phyloP scores from a whole-genome alignment of 2,888 invertebrate genomes.

The Torymus texanus region DNA sequence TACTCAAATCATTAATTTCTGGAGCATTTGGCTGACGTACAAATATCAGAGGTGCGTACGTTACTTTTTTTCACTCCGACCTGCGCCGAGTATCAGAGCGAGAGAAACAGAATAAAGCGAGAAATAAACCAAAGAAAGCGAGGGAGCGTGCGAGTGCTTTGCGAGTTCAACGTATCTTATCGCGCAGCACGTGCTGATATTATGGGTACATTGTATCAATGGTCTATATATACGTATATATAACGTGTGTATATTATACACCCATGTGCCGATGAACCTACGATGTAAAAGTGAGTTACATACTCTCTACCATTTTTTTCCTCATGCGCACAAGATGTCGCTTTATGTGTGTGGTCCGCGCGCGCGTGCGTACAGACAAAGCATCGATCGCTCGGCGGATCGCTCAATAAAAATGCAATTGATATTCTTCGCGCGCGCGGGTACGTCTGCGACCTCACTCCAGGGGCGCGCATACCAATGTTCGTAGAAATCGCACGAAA shows the following conservation, averaged over 20 bases:
- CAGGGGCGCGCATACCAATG: background rate
- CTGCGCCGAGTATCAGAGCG: too few relatives aligned
- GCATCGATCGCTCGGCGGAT: slow-evolving; percentile 36
- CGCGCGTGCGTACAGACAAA: background rate
- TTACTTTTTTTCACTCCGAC: slow-evolving; percentile 42
- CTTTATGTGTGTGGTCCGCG: slow-evolving; percentile 31
- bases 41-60: slow-evolving; percentile 57
- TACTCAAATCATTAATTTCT: slow-evolving; percentile 61
- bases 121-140: slow-evolving; percentile 62
- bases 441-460: slow-evolving; percentile 7
- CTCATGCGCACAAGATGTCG: background rate
- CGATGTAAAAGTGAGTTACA: slow-evolving; percentile 33
- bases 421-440: slow-evolving; percentile 40
- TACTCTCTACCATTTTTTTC: background rate
- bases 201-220: slow-evolving; percentile 49
- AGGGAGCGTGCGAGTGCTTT: background rate
- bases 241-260: too few relatives aligned
- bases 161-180: slow-evolving; percentile 54
- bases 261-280: slow-evolving; percentile 58
- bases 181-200: slow-evolving; percentile 57
- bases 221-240: background rate
- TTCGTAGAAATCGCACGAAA: slow-evolving; percentile 24
- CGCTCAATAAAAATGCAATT: slow-evolving; percentile 52
- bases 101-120: slow-evolving; percentile 30
- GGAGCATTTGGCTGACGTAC: slow-evolving; percentile 62